phyloP scores from a whole-genome alignment of 2,888 invertebrate species.

The Drosophila paramelanica region DNA sequence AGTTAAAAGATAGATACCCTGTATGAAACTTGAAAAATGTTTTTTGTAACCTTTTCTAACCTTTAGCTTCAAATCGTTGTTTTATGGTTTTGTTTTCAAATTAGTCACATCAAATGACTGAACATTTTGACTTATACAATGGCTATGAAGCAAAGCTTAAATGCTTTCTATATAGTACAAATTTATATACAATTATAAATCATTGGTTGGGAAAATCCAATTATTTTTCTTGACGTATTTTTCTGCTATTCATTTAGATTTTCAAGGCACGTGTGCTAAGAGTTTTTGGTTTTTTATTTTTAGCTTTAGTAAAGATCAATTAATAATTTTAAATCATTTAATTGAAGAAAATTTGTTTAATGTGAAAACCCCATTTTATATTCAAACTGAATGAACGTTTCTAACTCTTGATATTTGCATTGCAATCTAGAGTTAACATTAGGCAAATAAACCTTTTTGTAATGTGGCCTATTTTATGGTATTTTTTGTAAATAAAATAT shows the following conservation, averaged over 20 bases:
- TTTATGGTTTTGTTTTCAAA: constrained; percentile 19
- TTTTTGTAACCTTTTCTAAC: too few relatives aligned
- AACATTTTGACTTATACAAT: constrained; percentile 34
- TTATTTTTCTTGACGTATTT: constrained; percentile 26
- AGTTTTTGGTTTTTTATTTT: neutral
- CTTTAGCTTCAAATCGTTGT: neutral
- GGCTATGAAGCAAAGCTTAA: neutral
- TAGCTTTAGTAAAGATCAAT: too few relatives aligned
- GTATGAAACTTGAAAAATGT: neutral
- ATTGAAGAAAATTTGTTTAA: too few relatives aligned
- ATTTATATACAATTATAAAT: too few relatives aligned
- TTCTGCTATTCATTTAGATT: constrained; percentile 32
- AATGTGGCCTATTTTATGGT: too few relatives aligned
- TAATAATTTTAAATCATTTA: too few relatives aligned
- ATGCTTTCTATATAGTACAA: neutral
- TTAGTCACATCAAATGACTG: constrained; percentile 12
- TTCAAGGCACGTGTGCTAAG: constrained; percentile 5
- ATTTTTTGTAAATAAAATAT: too few relatives aligned
- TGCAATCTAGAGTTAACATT: too few relatives aligned
- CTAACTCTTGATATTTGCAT: too few relatives aligned
- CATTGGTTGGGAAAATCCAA: neutral
- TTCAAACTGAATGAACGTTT: too few relatives aligned
- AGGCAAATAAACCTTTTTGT: too few relatives aligned
- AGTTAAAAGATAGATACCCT: neutral
- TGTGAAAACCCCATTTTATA: too few relatives aligned